Conservation (phyloP, 2,888 invertebrate species). For the Dynastes grantii region DNA sequence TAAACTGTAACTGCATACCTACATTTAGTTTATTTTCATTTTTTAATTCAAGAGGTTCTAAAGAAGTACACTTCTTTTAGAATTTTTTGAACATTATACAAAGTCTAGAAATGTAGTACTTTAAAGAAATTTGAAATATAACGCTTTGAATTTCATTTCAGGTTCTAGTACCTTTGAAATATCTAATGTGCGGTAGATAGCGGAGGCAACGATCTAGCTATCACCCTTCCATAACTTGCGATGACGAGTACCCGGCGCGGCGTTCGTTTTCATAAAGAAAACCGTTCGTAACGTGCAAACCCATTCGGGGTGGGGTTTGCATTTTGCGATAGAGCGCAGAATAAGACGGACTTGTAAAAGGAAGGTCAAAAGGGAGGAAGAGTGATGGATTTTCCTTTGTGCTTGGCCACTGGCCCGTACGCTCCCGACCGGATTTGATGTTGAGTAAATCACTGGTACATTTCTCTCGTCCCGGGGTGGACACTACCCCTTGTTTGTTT, state of each 20-base stretch:
- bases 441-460: slow-evolving; percentile 64
- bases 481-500: slow-evolving; percentile 57
- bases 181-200: no score
- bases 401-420: slow-evolving; percentile 66
- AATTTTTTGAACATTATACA: no score
- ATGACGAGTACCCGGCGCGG: slow-evolving; percentile 3
- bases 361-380: slow-evolving; percentile 64
- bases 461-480: slow-evolving; percentile 58
- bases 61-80: no score
- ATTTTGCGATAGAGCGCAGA: slow-evolving; percentile 44
- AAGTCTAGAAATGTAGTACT: no score
- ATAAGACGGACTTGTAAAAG: slow-evolving; percentile 53
- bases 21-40: no score
- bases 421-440: slow-evolving; percentile 64
- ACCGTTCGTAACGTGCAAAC: slow-evolving; percentile 49
- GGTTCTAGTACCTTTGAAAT: no score
- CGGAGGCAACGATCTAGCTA: neutral
- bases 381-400: slow-evolving; percentile 67
- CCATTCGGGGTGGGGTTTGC: slow-evolving; percentile 54
- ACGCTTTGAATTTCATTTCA: no score
- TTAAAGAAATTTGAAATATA: no score
- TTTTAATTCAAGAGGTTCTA: no score
- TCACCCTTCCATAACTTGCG: slow-evolving; percentile 20
- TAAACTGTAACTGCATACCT: no score
- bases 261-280: slow-evolving; percentile 35